These are phyloP conservation scores for Benthosema pterotum DNA, from an alignment of 2,797 vertebrate species.

Conservation along the genomic window DNA sequence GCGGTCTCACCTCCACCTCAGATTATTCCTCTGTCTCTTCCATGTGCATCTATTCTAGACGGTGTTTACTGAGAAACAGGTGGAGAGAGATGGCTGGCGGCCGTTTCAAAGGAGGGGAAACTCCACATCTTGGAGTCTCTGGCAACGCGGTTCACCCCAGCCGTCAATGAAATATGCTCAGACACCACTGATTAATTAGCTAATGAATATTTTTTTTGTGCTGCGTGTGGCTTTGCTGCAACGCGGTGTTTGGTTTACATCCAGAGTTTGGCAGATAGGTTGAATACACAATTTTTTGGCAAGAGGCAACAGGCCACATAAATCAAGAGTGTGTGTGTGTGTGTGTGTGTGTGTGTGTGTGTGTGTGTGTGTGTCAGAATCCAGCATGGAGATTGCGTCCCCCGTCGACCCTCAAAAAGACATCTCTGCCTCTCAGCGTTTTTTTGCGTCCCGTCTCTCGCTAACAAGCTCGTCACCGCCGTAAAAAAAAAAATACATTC, in stretches of 20 bases:
- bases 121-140: slow-evolving; percentile 32
- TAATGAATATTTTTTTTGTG: slow-evolving; percentile 62
- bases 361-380: too few relatives aligned
- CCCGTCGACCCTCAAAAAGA: slow-evolving; percentile 23
- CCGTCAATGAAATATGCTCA: slow-evolving; percentile 56
- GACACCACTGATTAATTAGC: slow-evolving; percentile 63
- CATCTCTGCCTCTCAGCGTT: slow-evolving; percentile 20
- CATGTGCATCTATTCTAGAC: slow-evolving; percentile 31
- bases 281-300: slow-evolving; percentile 56
- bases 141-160: slow-evolving; percentile 34
- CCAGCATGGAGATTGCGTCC: slow-evolving; percentile 2
- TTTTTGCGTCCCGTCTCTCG: slow-evolving; percentile 35
- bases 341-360: too few relatives aligned
- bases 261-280: slow-evolving; percentile 61
- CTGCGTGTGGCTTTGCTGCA: slow-evolving; percentile 55
- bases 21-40: slow-evolving; percentile 43
- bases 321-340: slow-evolving; percentile 36
- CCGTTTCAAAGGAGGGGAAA: slow-evolving; percentile 58
- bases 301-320: slow-evolving; percentile 64
- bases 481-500: slow-evolving; percentile 64
- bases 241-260: slow-evolving; percentile 59
- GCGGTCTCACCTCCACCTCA: slow-evolving; percentile 27
- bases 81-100: slow-evolving; percentile 53
- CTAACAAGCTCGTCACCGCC: slow-evolving; percentile 56
- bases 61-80: slow-evolving; percentile 64